These are phyloP conservation scores for Miniopterus natalensis DNA, from an alignment of 2,113 vertebrate genomes.

Conservation along the genomic window DNA sequence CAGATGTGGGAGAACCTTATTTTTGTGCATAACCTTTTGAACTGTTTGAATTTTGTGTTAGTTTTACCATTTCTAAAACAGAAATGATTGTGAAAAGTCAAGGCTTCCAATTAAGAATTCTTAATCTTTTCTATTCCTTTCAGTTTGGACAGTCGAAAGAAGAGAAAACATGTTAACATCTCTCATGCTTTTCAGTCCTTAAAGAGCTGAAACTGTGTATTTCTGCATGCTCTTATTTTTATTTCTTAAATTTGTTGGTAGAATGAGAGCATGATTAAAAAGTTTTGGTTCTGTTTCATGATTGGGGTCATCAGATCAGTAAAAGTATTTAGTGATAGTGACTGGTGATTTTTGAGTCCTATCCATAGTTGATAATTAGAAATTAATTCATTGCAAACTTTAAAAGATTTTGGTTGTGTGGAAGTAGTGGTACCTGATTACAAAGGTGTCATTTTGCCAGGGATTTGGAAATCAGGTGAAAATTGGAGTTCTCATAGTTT, in stretches of 20 bases:
- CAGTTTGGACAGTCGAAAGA: neutral
- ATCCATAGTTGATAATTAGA: neutral
- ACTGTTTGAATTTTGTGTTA: conserved; percentile 6
- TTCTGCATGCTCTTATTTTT: conserved; percentile 5
- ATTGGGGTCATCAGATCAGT: conserved; percentile 3
- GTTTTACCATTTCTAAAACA: conserved; percentile 11
- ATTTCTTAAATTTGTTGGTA: conserved; percentile 34
- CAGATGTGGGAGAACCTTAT: neutral
- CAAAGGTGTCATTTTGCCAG: neutral
- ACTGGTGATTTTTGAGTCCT: conserved; percentile 35
- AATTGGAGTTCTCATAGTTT: neutral
- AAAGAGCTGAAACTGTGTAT: neutral
- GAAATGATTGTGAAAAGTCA: neutral
- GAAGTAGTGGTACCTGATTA: conserved; percentile 7
- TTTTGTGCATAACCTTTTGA: neutral
- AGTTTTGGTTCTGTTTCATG: neutral
- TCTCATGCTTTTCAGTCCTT: conserved; percentile 3
- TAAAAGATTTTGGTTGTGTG: neutral
- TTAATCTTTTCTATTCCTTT: conserved; percentile 34
- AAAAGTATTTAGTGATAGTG: conserved; percentile 10
- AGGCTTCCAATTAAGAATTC: neutral
- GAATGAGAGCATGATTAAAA: conserved; percentile 43
- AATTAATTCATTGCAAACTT: neutral
- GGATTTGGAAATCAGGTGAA: conserved; percentile 18
- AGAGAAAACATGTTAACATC: neutral